Evolutionary conservation across 2,797 vertebrate genomes (phyloP), one percentile per base, ranked within the genome.

Genomic region (Cryptoprocta ferox): DNA sequence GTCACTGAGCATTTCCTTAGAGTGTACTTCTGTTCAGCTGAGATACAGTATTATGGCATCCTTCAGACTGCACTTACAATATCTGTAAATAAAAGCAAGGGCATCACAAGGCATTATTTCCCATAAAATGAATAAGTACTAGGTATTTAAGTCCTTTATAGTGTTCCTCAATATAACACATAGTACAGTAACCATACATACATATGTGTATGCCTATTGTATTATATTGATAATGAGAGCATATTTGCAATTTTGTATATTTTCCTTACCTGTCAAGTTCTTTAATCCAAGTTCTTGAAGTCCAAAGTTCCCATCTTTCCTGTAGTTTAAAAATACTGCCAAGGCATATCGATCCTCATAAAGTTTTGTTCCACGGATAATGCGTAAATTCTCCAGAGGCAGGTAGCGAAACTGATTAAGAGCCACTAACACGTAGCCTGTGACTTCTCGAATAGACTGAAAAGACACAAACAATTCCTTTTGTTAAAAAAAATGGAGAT

Each of bases 381-480:
- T 99, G 97, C 99, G 99, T 94, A 99, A 98, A 97, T 99, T 99
- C 98, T 99, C 99, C 99, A 99, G 75, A 1, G 99, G 99, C 97
- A 99, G 99, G 98, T 99, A 99, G 63, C 99, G 99, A 95, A 99
- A 99, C 98, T 99, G 99, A 98, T 99, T 99, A 80, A 99, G 98
- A 39, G 99, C 99, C 98, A 99, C 99, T 97, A 99, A 98, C 97
- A 99, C 99, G 0, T 99, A 99, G 95, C 99, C 99, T 0, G 99
- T 99, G 98, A 99, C 99, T 98, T 99, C 99, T 83, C 99, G 99
- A 96, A 99, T 99, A 19, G 99, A 99, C 99, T 99, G 99, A 98
- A 98, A 96, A 97, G 73, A 98, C 1, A 98, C 89, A 97, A 83
- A 28, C 18, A 89, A 56, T 92, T 63, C 5, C 4, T 30, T 42